These are phyloP conservation scores for Hypomecis punctinalis DNA, from an alignment of 2,888 invertebrate species.

Conservation along the genomic window DNA sequence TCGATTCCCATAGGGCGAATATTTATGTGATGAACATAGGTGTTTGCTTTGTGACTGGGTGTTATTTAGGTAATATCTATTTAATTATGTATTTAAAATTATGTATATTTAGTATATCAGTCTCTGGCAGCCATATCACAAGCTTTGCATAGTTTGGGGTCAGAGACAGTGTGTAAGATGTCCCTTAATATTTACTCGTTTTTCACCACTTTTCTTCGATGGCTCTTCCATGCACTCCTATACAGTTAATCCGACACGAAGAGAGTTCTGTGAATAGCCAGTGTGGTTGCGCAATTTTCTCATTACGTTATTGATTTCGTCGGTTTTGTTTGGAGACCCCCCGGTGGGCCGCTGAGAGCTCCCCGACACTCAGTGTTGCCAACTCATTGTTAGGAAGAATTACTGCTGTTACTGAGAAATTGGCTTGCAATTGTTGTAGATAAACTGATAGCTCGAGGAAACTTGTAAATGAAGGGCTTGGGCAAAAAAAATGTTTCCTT, in stretches of 20 bases:
- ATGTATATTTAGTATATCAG: too few species aligned
- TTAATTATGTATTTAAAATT: too few species aligned
- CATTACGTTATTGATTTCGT: conserved; percentile 82
- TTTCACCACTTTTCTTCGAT: not conserved
- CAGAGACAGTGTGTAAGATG: too few species aligned
- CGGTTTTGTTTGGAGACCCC: conserved; percentile 71
- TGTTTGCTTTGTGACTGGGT: too few species aligned
- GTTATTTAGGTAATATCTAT: too few species aligned
- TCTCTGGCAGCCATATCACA: too few species aligned
- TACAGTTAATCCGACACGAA: conserved; percentile 56
- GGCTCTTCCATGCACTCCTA: conserved; percentile 48
- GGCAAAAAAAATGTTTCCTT: too few species aligned
- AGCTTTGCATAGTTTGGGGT: too few species aligned
- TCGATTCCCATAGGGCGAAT: too few species aligned
- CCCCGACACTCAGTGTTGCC: conserved; percentile 45
- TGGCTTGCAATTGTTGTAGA: conserved; percentile 6
- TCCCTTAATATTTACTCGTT: too few species aligned
- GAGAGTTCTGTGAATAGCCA: conserved; percentile 59
- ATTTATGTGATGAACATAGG: too few species aligned
- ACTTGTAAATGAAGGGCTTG: too few species aligned
- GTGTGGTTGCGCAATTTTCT: conserved; percentile 75
- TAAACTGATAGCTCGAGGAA: not conserved
- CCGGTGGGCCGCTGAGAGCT: conserved; percentile 57
- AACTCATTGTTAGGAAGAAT: conserved; percentile 37
- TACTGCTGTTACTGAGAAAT: conserved; percentile 10